phyloP scores from a whole-genome alignment of 92 coral and sea anemone species.

The Epizoanthus ramosus region DNA sequence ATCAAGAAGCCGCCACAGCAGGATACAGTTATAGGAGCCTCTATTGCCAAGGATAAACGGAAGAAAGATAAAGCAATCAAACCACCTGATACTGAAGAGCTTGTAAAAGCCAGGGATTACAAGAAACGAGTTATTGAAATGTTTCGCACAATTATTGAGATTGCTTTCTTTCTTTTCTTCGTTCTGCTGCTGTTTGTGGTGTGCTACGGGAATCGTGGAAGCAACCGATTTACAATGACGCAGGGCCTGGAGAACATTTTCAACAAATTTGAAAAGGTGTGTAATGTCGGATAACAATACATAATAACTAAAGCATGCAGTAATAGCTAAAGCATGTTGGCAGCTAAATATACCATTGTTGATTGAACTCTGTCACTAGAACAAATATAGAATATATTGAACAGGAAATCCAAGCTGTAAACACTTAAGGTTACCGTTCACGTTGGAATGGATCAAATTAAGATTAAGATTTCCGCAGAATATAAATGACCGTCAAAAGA shows the following conservation, averaged over 20 bases:
- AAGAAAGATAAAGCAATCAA: constrained; percentile 21
- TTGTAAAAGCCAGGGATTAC: constrained; percentile 64
- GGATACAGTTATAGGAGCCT: constrained; percentile 57
- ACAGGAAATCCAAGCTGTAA: no score
- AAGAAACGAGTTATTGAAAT: constrained; percentile 65
- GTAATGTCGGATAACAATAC: not conserved
- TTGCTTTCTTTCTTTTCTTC: constrained; percentile 68
- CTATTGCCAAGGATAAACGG: constrained; percentile 45
- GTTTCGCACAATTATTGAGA: constrained; percentile 71
- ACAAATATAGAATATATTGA: no score
- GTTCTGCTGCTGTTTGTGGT: constrained; percentile 71
- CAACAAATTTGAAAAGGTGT: constrained; percentile 61
- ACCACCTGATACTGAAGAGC: constrained; percentile 60
- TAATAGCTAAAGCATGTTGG: no score
- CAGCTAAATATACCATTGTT: no score
- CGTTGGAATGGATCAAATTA: no score
- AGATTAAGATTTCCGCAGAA: no score
- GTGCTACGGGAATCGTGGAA: constrained; percentile 83
- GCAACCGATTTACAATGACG: constrained; percentile 64
- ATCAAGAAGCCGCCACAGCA: constrained; percentile 68
- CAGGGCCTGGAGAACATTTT: constrained; percentile 56
- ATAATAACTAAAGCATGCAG: no score
- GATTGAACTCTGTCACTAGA: no score
- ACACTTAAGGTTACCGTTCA: no score
- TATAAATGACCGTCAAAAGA: no score